Percentiles rank a stretch among this genome's conserved stretches.
phyloP scores from a whole-genome alignment of 92 coral and sea anemone species.

The Pocillopora meandrina region DNA sequence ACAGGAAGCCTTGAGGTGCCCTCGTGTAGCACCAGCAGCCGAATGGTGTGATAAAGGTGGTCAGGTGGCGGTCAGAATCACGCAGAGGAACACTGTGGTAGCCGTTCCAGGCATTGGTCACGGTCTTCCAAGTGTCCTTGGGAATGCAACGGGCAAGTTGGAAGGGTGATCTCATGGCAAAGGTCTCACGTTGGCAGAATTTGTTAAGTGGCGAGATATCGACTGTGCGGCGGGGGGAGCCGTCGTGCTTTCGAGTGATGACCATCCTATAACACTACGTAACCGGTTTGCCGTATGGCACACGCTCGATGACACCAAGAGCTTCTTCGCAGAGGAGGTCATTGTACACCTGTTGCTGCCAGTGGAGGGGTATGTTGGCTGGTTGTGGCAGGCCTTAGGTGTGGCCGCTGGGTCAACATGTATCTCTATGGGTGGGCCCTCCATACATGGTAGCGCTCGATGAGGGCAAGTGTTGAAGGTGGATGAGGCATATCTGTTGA shows the following conservation, averaged over 20 bases:
- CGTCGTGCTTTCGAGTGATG: slow-evolving; percentile 70
- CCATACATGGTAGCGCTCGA: no score
- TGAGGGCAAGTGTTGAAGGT: no score
- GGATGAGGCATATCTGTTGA: no score
- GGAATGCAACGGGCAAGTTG: slow-evolving; percentile 67
- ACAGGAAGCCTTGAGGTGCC: slow-evolving; percentile 80
- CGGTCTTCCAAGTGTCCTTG: slow-evolving; percentile 61
- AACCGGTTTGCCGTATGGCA: slow-evolving; percentile 73
- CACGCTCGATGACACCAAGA: slow-evolving; percentile 67
- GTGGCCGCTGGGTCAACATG: no score
- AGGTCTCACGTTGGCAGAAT: slow-evolving; percentile 55
- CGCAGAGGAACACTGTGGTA: slow-evolving; percentile 57
- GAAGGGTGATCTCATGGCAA: slow-evolving; percentile 55
- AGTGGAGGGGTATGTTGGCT: no score
- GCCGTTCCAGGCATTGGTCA: slow-evolving; percentile 64
- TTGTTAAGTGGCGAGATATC: slow-evolving; percentile 62
- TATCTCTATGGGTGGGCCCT: no score
- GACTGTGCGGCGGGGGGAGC: slow-evolving; percentile 61
- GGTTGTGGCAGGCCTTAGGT: no score
- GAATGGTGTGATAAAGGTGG: slow-evolving; percentile 61
- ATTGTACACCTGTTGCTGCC: no score
- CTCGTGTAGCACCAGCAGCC: slow-evolving; percentile 80
- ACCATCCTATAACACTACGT: slow-evolving; percentile 74
- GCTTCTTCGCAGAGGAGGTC: slow-evolving; percentile 69
- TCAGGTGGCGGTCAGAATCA: slow-evolving; percentile 41